Percentiles rank a stretch among this genome's conserved stretches.
These are phyloP conservation scores for Sardina pilchardus DNA, from an alignment of 2,113 vertebrate species.

Conservation along the genomic window DNA sequence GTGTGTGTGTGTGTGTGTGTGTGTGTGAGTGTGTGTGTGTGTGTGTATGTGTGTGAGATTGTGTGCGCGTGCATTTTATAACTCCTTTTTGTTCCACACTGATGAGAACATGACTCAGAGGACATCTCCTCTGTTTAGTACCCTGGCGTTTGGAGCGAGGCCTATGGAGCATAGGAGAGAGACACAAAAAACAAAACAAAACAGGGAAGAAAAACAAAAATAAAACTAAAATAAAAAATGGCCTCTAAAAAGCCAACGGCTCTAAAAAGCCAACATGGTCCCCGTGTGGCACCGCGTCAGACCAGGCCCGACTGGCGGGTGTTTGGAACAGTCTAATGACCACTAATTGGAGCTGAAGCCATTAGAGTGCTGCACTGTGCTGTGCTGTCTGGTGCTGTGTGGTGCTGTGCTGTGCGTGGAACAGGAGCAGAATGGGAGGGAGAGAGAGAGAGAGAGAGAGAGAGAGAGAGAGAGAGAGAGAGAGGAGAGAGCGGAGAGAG, in stretches of 20 bases:
- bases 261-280: background rate
- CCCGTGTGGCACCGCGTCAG: background rate
- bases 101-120: constrained; percentile 29
- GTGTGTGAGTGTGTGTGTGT: too few relatives aligned
- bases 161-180: background rate
- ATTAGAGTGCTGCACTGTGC: too few relatives aligned
- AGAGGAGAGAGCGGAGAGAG: background rate
- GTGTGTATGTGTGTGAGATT: too few relatives aligned
- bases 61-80: too few relatives aligned
- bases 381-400: too few relatives aligned
- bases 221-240: background rate
- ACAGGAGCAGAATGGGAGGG: too few relatives aligned
- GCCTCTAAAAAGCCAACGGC: background rate
- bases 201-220: background rate
- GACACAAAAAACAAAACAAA: background rate
- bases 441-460: background rate
- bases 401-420: too few relatives aligned
- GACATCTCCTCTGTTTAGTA: constrained; percentile 25
- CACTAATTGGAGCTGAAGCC: too few relatives aligned
- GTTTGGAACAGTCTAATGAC: background rate
- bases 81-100: background rate
- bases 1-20: too few relatives aligned
- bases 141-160: background rate
- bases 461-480: background rate
- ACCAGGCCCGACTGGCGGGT: background rate